These are phyloP conservation scores for Ophion ellenae DNA, from an alignment of 2,888 invertebrate genomes.

Conservation along the genomic window DNA sequence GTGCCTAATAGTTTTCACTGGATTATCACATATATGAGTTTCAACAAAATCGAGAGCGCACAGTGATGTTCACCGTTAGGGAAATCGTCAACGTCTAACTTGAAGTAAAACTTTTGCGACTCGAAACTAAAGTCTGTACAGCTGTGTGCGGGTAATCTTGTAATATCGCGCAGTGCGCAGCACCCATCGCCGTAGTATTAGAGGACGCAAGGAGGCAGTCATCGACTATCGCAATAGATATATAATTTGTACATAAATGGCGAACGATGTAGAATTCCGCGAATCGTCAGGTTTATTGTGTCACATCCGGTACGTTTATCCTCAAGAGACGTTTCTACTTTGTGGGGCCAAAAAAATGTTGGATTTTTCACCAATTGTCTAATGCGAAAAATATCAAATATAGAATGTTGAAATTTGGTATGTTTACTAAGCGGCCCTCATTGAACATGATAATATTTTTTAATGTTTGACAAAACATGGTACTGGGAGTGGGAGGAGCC, in stretches of 20 bases:
- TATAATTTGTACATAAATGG: constrained; percentile 56
- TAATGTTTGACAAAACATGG: too few relatives aligned
- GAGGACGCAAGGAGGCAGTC: background rate
- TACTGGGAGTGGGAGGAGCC: too few relatives aligned
- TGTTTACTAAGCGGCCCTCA: too few relatives aligned
- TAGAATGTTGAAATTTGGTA: too few relatives aligned
- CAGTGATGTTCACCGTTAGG: background rate
- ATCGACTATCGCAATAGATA: constrained; percentile 23
- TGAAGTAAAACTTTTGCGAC: too few relatives aligned
- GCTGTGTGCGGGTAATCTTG: background rate
- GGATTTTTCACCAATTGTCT: too few relatives aligned
- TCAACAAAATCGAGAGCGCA: too few relatives aligned
- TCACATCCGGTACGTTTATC: constrained; percentile 28
- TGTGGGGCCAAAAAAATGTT: too few relatives aligned
- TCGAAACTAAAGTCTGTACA: background rate
- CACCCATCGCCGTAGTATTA: background rate
- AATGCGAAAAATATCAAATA: too few relatives aligned
- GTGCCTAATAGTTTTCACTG: too few relatives aligned
- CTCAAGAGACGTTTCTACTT: background rate
- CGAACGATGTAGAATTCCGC: constrained; percentile 24
- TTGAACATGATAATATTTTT: too few relatives aligned
- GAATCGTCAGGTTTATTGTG: constrained; percentile 19
- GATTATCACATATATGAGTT: too few relatives aligned
- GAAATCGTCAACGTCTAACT: background rate
- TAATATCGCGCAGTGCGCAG: constrained; percentile 12